Conservation (phyloP, 2,888 invertebrate genomes). For the Hirtodrosophila confusa region DNA sequence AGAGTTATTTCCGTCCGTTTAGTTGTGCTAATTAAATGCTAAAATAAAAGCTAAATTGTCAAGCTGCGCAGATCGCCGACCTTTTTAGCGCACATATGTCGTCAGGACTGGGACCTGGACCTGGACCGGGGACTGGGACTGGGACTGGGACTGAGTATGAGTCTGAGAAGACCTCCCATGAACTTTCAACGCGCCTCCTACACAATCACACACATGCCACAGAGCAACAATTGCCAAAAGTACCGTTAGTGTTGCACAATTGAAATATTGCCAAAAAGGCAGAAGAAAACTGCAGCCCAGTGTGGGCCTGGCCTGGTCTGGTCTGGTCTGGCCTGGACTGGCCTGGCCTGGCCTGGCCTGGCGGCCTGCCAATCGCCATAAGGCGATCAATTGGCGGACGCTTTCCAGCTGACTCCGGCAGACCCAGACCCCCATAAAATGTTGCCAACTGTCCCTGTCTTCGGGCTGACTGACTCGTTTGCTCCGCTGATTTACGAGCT, state of each 20-base stretch:
- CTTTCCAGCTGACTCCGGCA: conserved; percentile 46
- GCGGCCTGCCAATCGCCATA: conserved; percentile 70
- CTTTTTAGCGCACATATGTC: conserved; percentile 18
- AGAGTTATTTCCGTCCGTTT: conserved; percentile 38
- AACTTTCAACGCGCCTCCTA: conserved; percentile 68
- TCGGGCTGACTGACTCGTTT: conserved; percentile 68
- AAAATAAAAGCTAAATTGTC: conserved; percentile 34
- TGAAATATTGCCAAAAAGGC: conserved; percentile 67
- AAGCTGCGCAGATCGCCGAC: conserved; percentile 2
- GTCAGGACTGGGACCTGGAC: conserved; percentile 8
- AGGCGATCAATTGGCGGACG: conserved; percentile 73
- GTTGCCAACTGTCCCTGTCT: conserved; percentile 56
- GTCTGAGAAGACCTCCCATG: conserved; percentile 65
- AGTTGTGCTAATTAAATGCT: conserved; percentile 53
- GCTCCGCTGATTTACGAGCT: conserved; percentile 81
- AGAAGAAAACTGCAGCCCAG: conserved; percentile 56
- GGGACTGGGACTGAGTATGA: conserved; percentile 6
- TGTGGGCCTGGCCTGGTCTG: conserved; percentile 50
- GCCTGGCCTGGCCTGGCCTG: conserved; percentile 42
- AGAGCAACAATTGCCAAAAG: conserved; percentile 43
- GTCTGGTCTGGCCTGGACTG: conserved; percentile 27
- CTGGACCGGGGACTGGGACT: neutral
- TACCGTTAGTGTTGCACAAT: conserved; percentile 76
- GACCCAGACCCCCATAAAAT: conserved; percentile 63
- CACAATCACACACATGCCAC: conserved; percentile 40